Evolutionary conservation across 2,113 vertebrate genomes (phyloP), one percentile per base, ranked within the genome.

Genomic region (Phocoena phocoena): DNA sequence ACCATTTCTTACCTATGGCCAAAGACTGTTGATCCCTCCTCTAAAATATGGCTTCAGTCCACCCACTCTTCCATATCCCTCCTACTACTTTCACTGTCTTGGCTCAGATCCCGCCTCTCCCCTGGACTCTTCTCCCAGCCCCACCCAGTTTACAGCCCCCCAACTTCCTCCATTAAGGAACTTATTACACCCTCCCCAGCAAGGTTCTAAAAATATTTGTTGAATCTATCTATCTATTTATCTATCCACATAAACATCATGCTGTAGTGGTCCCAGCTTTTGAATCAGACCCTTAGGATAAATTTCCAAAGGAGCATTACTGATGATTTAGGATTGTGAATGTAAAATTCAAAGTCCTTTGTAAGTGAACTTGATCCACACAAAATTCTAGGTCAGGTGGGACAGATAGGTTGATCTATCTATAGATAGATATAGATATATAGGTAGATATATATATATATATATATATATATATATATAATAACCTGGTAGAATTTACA

Each of bases 281-380:
- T 92, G 74, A 93, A 89, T 89, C 38, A 88, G 38, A 60, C n/a
- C 41, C 36, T 85, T 47, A 88, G 70, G 84, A 81, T 65, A 86
- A 53, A 36, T 80, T 92, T 21, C 67, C n/a, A 63, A 70, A 70
- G 62, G 25, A 94, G 4, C 36, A 50, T 67, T 83, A 55, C 8
- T 90, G 58, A 81, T 73, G 67, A 33, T 68, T 86, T 89, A 84
- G 41, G 55, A 77, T 41, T 47, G 25, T 25, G 55, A 74, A 44
- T 25, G 17, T 38, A 15, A 80, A 62, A 41, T 73, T 53, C 62
- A 82, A 82, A 96, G 73, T 41, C n/a, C 70, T 95, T 11, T 53
- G 41, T 55, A 92, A 36, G 28, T 62, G 67, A 95, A 68, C 33
- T 87, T 50, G 83, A 92, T 50, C 80, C 26, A 31, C 60, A 74